Evolutionary conservation across 2,888 invertebrate genomes (phyloP).

Genomic region (Melanostoma mellinum): DNA sequence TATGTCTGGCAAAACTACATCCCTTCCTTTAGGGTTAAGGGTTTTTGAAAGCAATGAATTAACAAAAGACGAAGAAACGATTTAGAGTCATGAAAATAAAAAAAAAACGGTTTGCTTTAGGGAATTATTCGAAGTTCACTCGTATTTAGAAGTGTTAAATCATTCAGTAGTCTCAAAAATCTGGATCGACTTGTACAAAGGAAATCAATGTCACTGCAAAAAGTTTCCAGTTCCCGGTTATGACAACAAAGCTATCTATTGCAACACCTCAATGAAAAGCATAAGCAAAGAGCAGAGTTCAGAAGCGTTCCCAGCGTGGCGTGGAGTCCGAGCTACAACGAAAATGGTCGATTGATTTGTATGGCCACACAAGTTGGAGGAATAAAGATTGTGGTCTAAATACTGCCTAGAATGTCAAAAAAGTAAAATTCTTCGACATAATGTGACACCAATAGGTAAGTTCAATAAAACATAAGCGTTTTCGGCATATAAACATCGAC

Average conservation of each 20-base stretch:
- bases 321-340: constrained; percentile 1
- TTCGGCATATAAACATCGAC: constrained; percentile 80
- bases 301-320: background rate
- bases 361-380: background rate
- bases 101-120: no score
- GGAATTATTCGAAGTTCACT: no score
- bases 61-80: no score
- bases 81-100: no score
- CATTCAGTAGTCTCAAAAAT: background rate
- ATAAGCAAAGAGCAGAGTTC: background rate
- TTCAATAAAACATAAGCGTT: constrained; percentile 3
- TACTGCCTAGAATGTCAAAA: background rate
- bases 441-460: background rate
- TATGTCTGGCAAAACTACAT: no score
- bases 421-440: constrained; percentile 6
- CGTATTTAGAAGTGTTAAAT: no score
- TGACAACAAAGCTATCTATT: background rate
- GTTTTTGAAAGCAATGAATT: no score
- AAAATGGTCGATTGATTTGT: constrained; percentile 15
- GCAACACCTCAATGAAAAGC: background rate
- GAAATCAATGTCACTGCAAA: constrained; percentile 8
- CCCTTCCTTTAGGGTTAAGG: no score
- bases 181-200: constrained; percentile 29
- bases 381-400: background rate
- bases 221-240: background rate